A percentile compares a stretch with the other conserved stretches of the same genome.
phyloP scores from a whole-genome alignment of 1,140 invertebrate species.

The Sitobion miscanthi region DNA sequence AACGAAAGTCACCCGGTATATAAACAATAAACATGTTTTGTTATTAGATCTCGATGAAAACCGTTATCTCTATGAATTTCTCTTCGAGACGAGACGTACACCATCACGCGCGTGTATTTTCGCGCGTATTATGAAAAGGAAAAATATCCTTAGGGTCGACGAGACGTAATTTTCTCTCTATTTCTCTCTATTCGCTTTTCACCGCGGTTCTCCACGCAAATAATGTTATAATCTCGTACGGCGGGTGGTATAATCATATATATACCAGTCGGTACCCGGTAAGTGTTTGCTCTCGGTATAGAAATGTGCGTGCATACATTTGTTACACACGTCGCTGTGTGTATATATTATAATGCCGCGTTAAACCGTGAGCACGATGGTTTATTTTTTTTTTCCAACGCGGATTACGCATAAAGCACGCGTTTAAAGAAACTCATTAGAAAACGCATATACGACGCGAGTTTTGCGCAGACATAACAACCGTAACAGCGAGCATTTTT shows the following conservation, averaged over 20 bases:
- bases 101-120: neutral
- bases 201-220: neutral
- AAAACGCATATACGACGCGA: neutral
- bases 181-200: neutral
- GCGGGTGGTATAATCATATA: neutral
- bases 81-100: neutral
- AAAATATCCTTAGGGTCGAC: neutral
- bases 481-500: neutral
- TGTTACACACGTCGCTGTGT: neutral
- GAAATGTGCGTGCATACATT: neutral
- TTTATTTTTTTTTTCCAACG: neutral
- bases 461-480: neutral
- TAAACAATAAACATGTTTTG: neutral
- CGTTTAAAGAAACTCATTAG: conserved; percentile 28
- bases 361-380: conserved; percentile 4
- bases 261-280: neutral
- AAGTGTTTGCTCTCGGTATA: neutral
- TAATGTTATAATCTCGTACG: neutral
- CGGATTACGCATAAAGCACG: neutral
- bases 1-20: neutral
- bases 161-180: neutral
- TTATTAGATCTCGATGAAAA: neutral
- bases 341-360: neutral
- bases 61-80: neutral
- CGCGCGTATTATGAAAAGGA: neutral